A percentile compares a stretch with the other conserved stretches of the same genome.
Evolutionary conservation across 1,140 invertebrate genomes (phyloP).

Genomic region (Heterodera schachtii): DNA sequence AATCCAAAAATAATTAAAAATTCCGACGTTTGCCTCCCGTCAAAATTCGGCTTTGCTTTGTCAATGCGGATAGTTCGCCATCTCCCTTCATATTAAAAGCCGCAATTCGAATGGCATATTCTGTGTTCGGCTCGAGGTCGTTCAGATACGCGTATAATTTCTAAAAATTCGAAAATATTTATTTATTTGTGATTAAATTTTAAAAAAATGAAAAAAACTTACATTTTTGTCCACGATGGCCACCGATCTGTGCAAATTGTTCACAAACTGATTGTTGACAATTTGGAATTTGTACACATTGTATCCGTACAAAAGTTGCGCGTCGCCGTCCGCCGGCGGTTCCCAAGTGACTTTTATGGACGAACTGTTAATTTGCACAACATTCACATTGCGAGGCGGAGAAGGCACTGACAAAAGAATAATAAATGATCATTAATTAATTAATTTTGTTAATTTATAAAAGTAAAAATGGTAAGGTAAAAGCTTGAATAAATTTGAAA

Average conservation of each 20-base stretch:
- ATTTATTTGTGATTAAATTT: neutral
- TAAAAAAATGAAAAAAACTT: conserved; percentile 24
- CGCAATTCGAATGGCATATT: conserved; percentile 88
- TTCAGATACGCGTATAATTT: conserved; percentile 76
- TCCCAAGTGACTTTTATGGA: conserved; percentile 61
- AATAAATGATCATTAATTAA: neutral
- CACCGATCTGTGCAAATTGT: conserved; percentile 40
- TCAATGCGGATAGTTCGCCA: conserved; percentile 52
- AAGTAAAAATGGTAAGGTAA: no score
- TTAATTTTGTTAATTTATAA: neutral
- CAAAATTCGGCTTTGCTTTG: conserved; percentile 46
- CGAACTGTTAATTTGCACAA: conserved; percentile 57
- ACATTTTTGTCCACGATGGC: conserved; percentile 52
- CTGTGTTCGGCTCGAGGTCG: conserved; percentile 89
- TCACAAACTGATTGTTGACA: conserved; percentile 51
- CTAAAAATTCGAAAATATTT: conserved; percentile 43
- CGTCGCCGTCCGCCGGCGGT: conserved; percentile 46
- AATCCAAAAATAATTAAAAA: conserved; percentile 8
- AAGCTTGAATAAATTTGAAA: no score
- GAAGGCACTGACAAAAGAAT: conserved; percentile 55
- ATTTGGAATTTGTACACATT: conserved; percentile 58
- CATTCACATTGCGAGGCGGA: conserved; percentile 55
- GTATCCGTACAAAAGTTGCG: conserved; percentile 56
- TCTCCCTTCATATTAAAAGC: conserved; percentile 74
- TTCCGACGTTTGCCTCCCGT: conserved; percentile 63